Base-by-base conservation (phyloP, 2,888 invertebrate species). In the Tachina fera region DNA sequence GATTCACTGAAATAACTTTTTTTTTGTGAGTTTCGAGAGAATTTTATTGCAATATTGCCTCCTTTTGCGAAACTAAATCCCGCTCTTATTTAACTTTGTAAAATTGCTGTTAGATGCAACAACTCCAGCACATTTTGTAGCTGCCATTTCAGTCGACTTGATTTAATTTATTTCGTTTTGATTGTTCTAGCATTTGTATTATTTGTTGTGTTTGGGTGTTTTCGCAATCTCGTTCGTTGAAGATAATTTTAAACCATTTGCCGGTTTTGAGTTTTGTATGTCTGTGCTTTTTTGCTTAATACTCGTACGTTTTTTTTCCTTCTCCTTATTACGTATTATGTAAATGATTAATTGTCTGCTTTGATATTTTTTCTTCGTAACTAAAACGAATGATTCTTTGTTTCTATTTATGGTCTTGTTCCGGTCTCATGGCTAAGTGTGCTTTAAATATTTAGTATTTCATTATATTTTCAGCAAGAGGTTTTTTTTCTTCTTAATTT, bases 261-360 rank as follows among this genome's bases (percentile, higher is more conserved):
- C 71, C 58, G 63, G 79, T 76, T 71, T 71, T 49, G 70, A 61
- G 22, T 67, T 53, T 75, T 56, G 51, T 75, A 63, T 65, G 51
- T 45, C 22, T 84, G 47, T 63, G 60, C 43, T 56, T 61, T 75
- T 72, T 72, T 84, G 53, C 58, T 51, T 53, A 60, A 60, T 65
- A 45, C n/a, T n/a, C n/a, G n/a, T n/a, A n/a, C 16, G 47, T 31
- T 71, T 84, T 53, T 83, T 45, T 60, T 63, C 39, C 16, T 41
- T 71, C 13, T 82, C 56, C 31, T 72, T 51, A 31, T 70, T 76
- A 47, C 16, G 65, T 82, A 79, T 86, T 83, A 75, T 79, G 86
- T 83, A 86, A 86, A 86, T 85, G 84, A 79, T 82, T 79, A 83
- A 79, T 80, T 56, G 78, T 58, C 53, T 65, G 63, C 31, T 63